These are phyloP conservation scores for Aurelia sp. DNA, from an alignment of 30 jellyfish, hydroid and myxozoan species.

Conservation along the genomic window DNA sequence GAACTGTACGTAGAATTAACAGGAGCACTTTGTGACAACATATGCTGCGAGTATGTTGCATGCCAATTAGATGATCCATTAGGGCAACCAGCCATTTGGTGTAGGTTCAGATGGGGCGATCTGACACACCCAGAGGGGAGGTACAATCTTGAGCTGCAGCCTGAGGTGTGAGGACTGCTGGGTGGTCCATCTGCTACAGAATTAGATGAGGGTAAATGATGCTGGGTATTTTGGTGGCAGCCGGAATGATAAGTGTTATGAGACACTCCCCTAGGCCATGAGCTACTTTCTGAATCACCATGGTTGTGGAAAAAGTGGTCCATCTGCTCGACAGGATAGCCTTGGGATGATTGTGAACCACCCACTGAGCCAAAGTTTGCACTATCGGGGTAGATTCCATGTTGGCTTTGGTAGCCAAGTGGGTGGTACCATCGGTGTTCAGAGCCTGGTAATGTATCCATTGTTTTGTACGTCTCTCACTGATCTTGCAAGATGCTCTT, in stretches of 20 bases:
- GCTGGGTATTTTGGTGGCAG: constrained; percentile 74
- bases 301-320: constrained; percentile 76
- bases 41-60: constrained; percentile 61
- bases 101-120: constrained; percentile 73
- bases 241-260: constrained; percentile 69
- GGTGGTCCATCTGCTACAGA: constrained; percentile 50
- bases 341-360: constrained; percentile 69
- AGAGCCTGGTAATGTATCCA: constrained; percentile 69
- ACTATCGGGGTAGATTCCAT: constrained; percentile 73
- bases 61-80: constrained; percentile 79
- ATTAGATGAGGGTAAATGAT: constrained; percentile 61
- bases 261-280: constrained; percentile 74
- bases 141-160: constrained; percentile 82
- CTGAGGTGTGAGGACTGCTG: constrained; percentile 67
- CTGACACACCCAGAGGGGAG: constrained; percentile 83
- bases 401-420: constrained; percentile 73
- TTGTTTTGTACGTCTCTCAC: neutral
- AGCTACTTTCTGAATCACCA: constrained; percentile 59
- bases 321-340: constrained; percentile 52
- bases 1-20: constrained; percentile 50
- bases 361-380: constrained; percentile 64
- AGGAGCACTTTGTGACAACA: constrained; percentile 53
- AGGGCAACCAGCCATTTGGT: constrained; percentile 68
- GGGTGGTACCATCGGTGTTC: constrained; percentile 93
- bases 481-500: too few species aligned